phyloP scores from a whole-genome alignment of 2,797 vertebrate species.

The Pseudochaenichthys georgianus region DNA sequence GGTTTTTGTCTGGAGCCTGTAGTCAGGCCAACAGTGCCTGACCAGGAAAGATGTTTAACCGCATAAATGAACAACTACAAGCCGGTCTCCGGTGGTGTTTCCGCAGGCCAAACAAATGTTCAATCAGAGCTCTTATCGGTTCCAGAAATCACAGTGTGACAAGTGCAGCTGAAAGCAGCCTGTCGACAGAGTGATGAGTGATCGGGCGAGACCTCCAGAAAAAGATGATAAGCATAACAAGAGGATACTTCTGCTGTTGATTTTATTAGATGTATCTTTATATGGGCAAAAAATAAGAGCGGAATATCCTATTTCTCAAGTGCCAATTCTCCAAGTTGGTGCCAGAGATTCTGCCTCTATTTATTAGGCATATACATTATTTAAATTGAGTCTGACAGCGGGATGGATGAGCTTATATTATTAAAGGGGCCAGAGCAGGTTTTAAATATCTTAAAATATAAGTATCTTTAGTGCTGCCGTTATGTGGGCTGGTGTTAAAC shows the following conservation, averaged over 20 bases:
- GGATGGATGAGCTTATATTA: conserved; percentile 75
- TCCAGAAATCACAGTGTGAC: conserved; percentile 74
- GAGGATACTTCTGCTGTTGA: conserved; percentile 56
- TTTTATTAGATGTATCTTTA: conserved; percentile 69
- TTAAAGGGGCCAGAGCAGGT: conserved; percentile 58
- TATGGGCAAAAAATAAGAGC: conserved; percentile 37
- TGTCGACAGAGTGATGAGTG: conserved; percentile 60
- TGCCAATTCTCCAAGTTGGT: conserved; percentile 59
- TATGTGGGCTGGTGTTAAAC: conserved; percentile 45
- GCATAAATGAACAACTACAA: conserved; percentile 44
- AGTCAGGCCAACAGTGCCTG: conserved; percentile 24
- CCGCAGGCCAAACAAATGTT: conserved; percentile 70
- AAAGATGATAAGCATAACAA: conserved; percentile 65
- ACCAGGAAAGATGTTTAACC: conserved; percentile 43
- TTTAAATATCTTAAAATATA: conserved; percentile 60
- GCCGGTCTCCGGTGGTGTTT: conserved; percentile 41
- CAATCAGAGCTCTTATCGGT: conserved; percentile 69
- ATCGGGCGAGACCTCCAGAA: conserved; percentile 50
- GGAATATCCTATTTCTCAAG: conserved; percentile 66
- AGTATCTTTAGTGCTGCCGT: conserved; percentile 36
- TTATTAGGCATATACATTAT: conserved; percentile 76
- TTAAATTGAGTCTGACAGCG: conserved; percentile 71
- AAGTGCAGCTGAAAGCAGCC: conserved; percentile 67
- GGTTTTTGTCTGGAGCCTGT: conserved; percentile 21
- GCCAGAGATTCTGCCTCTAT: conserved; percentile 67